Evolutionary conservation across 92 coral and sea anemone species (phyloP).

Genomic region (Zoanthus sociatus): DNA sequence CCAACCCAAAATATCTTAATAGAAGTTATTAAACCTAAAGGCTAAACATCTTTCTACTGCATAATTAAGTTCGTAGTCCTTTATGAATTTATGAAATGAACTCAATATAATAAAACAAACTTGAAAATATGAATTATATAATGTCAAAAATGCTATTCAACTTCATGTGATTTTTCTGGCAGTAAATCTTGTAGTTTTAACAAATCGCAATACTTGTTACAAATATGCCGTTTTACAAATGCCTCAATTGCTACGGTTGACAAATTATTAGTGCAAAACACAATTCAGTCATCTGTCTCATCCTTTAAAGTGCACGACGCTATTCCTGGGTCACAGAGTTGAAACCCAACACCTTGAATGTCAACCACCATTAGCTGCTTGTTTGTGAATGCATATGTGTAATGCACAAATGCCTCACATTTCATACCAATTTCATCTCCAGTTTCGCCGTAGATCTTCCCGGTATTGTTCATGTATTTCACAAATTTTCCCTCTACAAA

Average conservation of each 20-base stretch:
- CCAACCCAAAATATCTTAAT: constrained; percentile 12
- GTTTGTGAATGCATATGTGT: constrained; percentile 37
- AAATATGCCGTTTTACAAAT: constrained; percentile 20
- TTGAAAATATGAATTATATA: neutral
- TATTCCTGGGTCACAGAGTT: constrained; percentile 42
- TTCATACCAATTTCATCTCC: constrained; percentile 23
- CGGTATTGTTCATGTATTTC: constrained; percentile 48
- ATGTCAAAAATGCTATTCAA: neutral
- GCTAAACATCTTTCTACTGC: neutral
- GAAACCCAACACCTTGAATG: constrained; percentile 48
- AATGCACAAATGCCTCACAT: constrained; percentile 30
- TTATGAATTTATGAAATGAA: constrained; percentile 1
- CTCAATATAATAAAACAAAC: neutral
- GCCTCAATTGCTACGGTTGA: constrained; percentile 30
- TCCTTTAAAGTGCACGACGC: constrained; percentile 36
- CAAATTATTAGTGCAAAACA: constrained; percentile 38
- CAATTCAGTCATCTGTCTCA: constrained; percentile 38
- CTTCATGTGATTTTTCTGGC: neutral
- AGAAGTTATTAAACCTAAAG: neutral
- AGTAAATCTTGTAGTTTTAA: constrained; percentile 13
- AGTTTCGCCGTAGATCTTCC: constrained; percentile 23
- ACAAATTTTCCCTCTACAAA: constrained; percentile 39
- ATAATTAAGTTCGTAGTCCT: neutral
- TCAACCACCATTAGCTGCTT: constrained; percentile 46
- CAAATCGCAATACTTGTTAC: constrained; percentile 38